Evolutionary conservation across 2,797 vertebrate species (phyloP).

Genomic region (Nasua narica): DNA sequence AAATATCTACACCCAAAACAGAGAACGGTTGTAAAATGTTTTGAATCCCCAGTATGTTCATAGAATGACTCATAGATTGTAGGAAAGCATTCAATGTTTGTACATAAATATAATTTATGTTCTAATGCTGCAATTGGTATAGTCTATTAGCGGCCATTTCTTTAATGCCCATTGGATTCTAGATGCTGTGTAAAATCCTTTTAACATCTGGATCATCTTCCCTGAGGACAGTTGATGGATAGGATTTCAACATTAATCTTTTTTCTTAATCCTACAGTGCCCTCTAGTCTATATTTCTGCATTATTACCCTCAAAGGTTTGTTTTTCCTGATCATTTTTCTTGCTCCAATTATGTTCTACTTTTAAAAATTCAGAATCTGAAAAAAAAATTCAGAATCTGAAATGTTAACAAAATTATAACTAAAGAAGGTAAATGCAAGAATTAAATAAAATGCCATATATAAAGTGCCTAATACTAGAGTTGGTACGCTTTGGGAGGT

Average conservation of each 20-base stretch:
- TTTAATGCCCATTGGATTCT: not conserved
- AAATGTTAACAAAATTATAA: not conserved
- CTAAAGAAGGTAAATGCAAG: not conserved
- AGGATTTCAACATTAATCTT: not conserved
- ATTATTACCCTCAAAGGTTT: not conserved
- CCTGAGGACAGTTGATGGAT: not conserved
- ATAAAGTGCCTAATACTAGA: not conserved
- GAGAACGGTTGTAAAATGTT: not conserved
- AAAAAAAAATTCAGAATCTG: not conserved
- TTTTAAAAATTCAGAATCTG: not conserved
- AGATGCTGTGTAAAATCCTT: not conserved
- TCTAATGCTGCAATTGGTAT: not conserved
- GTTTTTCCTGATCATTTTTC: not conserved
- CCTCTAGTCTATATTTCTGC: not conserved
- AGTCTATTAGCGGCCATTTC: not conserved
- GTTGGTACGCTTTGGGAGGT: not conserved
- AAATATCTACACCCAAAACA: not conserved
- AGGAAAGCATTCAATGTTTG: not conserved
- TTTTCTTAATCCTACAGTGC: not conserved
- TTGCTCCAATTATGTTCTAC: not conserved
- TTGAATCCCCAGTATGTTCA: not conserved
- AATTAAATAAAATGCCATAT: not conserved
- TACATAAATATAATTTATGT: not conserved
- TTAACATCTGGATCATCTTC: not conserved
- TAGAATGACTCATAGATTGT: not conserved